Evolutionary conservation across 30 jellyfish, hydroid and myxozoan genomes (phyloP).

Genomic region (Turritopsis rubra): DNA sequence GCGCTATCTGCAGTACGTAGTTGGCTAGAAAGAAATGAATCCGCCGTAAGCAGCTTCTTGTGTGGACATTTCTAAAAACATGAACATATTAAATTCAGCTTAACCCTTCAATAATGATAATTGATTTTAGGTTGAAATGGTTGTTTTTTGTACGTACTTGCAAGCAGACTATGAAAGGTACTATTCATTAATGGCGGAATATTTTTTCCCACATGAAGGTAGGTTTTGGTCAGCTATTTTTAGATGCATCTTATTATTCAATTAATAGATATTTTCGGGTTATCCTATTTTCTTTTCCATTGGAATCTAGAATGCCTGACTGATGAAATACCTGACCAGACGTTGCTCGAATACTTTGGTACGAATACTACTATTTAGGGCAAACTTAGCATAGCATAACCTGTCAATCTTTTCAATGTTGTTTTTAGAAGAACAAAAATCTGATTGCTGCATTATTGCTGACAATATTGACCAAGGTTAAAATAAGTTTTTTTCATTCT

Average conservation of each 20-base stretch:
- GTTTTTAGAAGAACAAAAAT: neutral
- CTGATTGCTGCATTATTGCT: slow-evolving; percentile 2
- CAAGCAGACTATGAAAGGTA: neutral
- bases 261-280: neutral
- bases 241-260: neutral
- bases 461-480: neutral
- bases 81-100: neutral
- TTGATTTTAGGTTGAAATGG: neutral
- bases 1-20: neutral
- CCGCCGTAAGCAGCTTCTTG: neutral
- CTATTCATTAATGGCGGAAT: neutral
- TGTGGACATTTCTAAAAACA: neutral
- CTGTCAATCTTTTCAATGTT: slow-evolving; percentile 5
- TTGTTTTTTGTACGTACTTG: neutral
- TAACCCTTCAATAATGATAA: neutral
- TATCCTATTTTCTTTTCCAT: neutral
- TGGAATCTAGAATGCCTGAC: neutral
- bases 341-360: neutral
- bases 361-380: neutral
- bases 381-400: neutral
- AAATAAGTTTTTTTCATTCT: neutral
- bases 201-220: neutral
- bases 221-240: neutral
- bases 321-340: neutral
- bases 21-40: neutral